phyloP scores from a whole-genome alignment of 1,140 invertebrate genomes.

The Ips nitidus region DNA sequence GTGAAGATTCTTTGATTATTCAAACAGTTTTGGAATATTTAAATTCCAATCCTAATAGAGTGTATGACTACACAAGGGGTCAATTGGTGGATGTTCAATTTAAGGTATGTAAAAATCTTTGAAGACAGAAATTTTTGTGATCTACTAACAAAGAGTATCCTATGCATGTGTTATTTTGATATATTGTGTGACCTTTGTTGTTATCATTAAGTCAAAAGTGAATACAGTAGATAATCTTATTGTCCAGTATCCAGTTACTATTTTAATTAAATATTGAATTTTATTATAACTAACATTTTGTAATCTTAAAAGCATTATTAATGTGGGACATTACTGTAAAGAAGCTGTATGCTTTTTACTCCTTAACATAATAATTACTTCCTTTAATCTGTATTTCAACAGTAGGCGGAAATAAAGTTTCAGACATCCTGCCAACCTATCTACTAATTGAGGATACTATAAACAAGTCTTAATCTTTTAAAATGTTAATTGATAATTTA shows the following conservation, averaged over 20 bases:
- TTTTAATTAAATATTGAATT: too few species aligned
- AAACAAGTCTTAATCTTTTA: neutral
- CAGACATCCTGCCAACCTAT: neutral
- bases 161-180: neutral
- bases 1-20: neutral
- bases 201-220: neutral
- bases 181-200: neutral
- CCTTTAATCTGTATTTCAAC: neutral
- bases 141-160: neutral
- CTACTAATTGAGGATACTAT: neutral
- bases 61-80: constrained; percentile 33
- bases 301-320: too few species aligned
- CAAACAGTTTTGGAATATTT: constrained; percentile 32
- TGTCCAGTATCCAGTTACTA: neutral
- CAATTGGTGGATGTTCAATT: constrained; percentile 33
- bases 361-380: neutral
- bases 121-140: too few species aligned
- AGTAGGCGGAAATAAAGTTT: neutral
- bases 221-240: neutral
- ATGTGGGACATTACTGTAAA: neutral
- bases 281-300: too few species aligned
- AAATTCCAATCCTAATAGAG: constrained; percentile 33
- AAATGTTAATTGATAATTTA: neutral
- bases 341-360: neutral
- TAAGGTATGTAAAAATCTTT: constrained; percentile 30